Evolutionary conservation across 2,797 vertebrate genomes (phyloP).

Genomic region (Neostethus bicornis): DNA sequence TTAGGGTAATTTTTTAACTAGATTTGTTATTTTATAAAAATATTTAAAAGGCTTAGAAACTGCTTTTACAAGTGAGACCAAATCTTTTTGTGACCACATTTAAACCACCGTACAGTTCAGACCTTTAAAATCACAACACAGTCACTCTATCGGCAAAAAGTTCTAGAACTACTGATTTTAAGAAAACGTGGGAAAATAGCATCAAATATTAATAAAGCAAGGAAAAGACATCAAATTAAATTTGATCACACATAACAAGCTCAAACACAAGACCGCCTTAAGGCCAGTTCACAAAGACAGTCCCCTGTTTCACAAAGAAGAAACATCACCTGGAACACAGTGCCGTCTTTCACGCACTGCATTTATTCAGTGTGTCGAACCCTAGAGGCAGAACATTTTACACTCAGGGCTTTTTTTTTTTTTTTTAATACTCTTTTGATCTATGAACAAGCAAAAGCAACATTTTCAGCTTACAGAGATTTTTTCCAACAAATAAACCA

Average conservation of each 20-base stretch:
- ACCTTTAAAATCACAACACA: too few species aligned
- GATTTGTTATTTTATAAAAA: too few species aligned
- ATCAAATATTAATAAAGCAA: too few species aligned
- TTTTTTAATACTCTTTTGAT: conserved; percentile 7
- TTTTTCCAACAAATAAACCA: neutral
- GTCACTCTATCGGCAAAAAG: too few species aligned
- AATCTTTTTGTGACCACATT: too few species aligned
- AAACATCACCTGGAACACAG: conserved; percentile 22
- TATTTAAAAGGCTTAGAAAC: too few species aligned
- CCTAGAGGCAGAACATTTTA: conserved; percentile 13
- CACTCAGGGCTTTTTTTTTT: neutral
- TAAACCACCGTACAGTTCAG: too few species aligned
- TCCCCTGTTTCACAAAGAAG: conserved; percentile 4
- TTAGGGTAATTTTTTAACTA: too few species aligned
- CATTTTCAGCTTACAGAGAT: neutral
- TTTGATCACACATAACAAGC: conserved; percentile 12
- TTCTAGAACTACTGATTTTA: neutral
- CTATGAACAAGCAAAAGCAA: neutral
- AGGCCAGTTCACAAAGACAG: neutral
- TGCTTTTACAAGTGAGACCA: too few species aligned
- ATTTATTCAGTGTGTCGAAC: conserved; percentile 24
- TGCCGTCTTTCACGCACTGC: conserved; percentile 17
- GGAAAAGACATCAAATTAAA: conserved; percentile 1
- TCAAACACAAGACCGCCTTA: neutral
- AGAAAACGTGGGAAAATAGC: conserved; percentile 21